Percentiles rank a stretch among this genome's conserved stretches.
Evolutionary conservation across 2,113 vertebrate genomes (phyloP).

Genomic region (Felis chaus): DNA sequence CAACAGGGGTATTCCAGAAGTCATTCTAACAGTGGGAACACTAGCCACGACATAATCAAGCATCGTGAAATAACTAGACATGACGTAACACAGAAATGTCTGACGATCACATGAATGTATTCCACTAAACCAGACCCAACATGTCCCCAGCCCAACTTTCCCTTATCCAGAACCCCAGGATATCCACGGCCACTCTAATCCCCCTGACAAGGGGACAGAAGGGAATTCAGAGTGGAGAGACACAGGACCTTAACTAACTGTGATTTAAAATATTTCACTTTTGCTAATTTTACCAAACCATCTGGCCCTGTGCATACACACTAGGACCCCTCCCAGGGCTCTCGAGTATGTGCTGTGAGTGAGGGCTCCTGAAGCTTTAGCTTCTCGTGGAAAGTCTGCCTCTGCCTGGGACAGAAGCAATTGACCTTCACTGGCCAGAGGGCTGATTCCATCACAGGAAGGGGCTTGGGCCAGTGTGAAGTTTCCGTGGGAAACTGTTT

Average conservation of each 20-base stretch:
- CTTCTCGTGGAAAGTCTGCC: not conserved
- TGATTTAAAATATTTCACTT: conserved; percentile 12
- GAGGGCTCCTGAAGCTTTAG: not conserved
- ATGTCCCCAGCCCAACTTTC: not conserved
- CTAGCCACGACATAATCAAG: not conserved
- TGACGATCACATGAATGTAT: not conserved
- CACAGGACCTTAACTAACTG: not conserved
- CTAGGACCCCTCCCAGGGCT: not conserved
- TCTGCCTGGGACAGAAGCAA: not conserved
- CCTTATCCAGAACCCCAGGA: not conserved
- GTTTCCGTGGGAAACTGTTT: not conserved
- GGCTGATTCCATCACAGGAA: not conserved
- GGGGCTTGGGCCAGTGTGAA: not conserved
- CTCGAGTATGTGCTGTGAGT: not conserved
- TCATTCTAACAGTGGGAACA: not conserved
- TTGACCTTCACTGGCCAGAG: not conserved
- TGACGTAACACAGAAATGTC: not conserved
- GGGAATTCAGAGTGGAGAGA: not conserved
- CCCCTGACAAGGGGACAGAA: not conserved
- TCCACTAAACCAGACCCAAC: not conserved
- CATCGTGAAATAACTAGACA: not conserved
- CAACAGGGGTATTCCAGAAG: not conserved
- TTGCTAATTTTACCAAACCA: conserved; percentile 9
- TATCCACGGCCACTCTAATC: not conserved
- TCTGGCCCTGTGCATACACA: not conserved